Evolutionary conservation across 2,888 invertebrate genomes (phyloP), one percentile per base, ranked within the genome.

Genomic region (Sarcophaga subvicina): DNA sequence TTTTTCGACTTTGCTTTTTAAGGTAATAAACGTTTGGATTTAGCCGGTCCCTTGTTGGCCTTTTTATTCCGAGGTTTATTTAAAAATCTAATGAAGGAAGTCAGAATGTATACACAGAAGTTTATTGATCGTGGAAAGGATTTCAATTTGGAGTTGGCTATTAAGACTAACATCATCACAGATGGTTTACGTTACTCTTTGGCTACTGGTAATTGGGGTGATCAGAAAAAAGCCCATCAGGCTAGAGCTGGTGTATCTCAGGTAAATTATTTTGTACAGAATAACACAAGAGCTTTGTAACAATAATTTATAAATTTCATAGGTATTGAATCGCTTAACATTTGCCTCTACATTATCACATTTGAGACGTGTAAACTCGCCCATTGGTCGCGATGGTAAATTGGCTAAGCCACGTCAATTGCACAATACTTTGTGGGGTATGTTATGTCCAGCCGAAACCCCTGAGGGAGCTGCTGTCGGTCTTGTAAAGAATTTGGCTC

Each of bases 151-250:
- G 99, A 99, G 93, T 84, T 94, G 87, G 93, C 94, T 62, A 98
- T 99, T 79, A 99, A 99, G 94, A 99, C 99, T 0, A 97, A 99
- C 93, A 98, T 99, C 80, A 99, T 99, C 86, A 99, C 99, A 0
- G 99, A 99, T 93, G 99, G 99, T 49, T 94, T 99, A 80, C 95
- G 99, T 90, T 99, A 99, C 93, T 99, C 99, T 0, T 95, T 99
- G 90, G 99, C 99, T 89, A 99, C 99, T 54, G 99, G 99, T 60
- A 99, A 99, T 94, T 99, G 99, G 99, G 99, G 99, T 71, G 99
- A 99, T 93, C 99, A 99, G 94, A 99, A 99, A 94, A 99, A 99
- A 93, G 99, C 99, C 81, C 99, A 99, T 96, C 98, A 99, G 94
- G 99, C 94, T 3, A 91, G 94, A 83, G 94, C 94, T 63, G 94